Evolutionary conservation across 2,113 vertebrate species (phyloP).

Genomic region (Leucosticte australis): DNA sequence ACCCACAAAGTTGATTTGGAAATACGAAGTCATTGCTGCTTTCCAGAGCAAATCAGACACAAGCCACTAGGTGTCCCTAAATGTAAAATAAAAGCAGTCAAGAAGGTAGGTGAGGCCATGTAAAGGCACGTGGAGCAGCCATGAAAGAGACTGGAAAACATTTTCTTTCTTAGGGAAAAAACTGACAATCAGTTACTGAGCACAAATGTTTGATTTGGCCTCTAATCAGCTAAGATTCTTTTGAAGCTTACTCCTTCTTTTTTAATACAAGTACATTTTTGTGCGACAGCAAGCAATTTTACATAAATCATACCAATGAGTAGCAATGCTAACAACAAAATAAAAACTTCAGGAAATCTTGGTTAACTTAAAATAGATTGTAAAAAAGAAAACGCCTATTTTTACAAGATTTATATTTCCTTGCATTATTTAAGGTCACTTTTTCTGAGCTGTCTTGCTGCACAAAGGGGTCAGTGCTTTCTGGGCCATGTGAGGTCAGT

Average conservation of each 20-base stretch:
- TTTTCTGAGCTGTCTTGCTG: not conserved
- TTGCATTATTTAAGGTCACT: not conserved
- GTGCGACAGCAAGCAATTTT: not conserved
- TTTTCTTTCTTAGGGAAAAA: not conserved
- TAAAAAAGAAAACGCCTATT: not conserved
- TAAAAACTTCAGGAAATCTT: not conserved
- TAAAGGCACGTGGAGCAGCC: not conserved
- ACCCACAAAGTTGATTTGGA: fast-evolving
- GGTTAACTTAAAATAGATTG: not conserved
- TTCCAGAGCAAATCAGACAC: not conserved
- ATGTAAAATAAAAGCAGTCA: not conserved
- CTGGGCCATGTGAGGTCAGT: not conserved
- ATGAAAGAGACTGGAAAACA: not conserved
- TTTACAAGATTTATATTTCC: not conserved
- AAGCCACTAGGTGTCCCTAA: conserved; percentile 13
- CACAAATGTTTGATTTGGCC: not conserved
- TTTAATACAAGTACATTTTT: not conserved
- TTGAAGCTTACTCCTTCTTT: not conserved
- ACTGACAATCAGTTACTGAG: not conserved
- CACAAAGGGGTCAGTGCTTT: not conserved
- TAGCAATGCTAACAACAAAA: not conserved
- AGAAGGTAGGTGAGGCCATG: fast-evolving
- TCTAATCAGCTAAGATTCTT: not conserved
- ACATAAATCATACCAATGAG: not conserved
- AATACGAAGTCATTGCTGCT: not conserved